Evolutionary conservation across 2,113 vertebrate species (phyloP), one percentile per base, ranked within the genome.

Genomic region (Uria lomvia): DNA sequence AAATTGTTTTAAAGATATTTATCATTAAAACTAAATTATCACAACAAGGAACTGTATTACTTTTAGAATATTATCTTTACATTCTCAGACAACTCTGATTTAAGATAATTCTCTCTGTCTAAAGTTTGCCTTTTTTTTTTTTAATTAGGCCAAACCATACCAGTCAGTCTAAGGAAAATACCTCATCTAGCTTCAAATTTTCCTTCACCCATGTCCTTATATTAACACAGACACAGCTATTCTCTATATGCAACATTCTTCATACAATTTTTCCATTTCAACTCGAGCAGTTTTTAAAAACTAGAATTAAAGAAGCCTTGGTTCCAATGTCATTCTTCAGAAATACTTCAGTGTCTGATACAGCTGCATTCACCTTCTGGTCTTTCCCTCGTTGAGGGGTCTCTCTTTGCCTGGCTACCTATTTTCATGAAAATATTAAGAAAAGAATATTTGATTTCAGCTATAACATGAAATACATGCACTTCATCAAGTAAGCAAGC

Each of bases 391-490:
- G 9, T 9, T 24, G 53, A 68, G 3, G 12, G 34, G 16, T 21
- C n/a, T 59, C 65, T 11, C 68, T 71, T 19, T 21, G 52, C 49
- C 74, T 27, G 29, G 53, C 67, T 9, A 59, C 47, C 34, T 12
- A 8, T 16, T 43, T 36, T 6, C 78, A 34, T 1, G 13, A 79
- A 60, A 40, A 23, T 4, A 53, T 38, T 26, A 15, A 11, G 14
- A 19, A 16, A 22, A 5, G 4, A 38, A 47, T 12, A 8, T 12
- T 20, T 40, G 24, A 17, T 34, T 40, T 24, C 52, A 53, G 8
- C 18, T 10, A 1, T 1, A 27, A 18, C 0, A 21, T 0, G 27
- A 43, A 79, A 30, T 2, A 16, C 75, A 3, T 2, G 45, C 79
- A 32, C 56, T 40, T 32, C 2, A 34, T 36, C 14, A 6, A 21